phyloP scores from a whole-genome alignment of 2,888 invertebrate species.

The Geophilus truncorum region DNA sequence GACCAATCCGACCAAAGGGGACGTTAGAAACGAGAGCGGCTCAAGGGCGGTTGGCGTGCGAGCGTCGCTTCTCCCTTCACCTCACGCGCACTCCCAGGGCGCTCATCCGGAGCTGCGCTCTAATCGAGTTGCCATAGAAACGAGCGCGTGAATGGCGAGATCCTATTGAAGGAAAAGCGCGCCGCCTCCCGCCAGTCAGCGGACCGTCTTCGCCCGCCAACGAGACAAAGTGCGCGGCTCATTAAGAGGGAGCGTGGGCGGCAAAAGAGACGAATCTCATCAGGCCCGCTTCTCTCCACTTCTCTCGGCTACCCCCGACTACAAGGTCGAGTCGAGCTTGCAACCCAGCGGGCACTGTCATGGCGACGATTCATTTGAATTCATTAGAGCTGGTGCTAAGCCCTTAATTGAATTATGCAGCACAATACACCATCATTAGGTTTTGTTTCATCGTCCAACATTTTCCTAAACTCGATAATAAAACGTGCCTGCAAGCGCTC shows the following conservation, averaged over 20 bases:
- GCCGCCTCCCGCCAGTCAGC: slow-evolving; percentile 21
- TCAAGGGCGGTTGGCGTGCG: slow-evolving; percentile 5
- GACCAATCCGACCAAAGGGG: background rate
- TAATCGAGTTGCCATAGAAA: slow-evolving; percentile 31
- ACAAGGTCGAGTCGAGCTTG: slow-evolving; percentile 1
- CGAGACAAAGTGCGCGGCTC: slow-evolving; percentile 15
- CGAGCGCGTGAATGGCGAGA: slow-evolving; percentile 30
- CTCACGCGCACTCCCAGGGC: slow-evolving; percentile 23
- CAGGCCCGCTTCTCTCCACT: background rate
- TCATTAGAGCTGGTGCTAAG: background rate
- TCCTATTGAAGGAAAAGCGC: slow-evolving; percentile 2
- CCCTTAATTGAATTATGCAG: slow-evolving; percentile 14
- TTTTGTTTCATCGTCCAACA: slow-evolving; percentile 11
- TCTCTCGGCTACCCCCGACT: background rate
- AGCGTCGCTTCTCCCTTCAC: background rate
- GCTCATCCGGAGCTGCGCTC: slow-evolving; percentile 29
- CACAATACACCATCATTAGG: slow-evolving; percentile 20
- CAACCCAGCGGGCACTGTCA: slow-evolving; percentile 20
- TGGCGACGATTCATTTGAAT: slow-evolving; percentile 6
- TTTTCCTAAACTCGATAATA: slow-evolving; percentile 3
- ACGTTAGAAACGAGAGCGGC: background rate
- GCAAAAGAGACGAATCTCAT: background rate
- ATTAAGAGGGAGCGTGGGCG: slow-evolving; percentile 2
- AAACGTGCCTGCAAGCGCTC: background rate
- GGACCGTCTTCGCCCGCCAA: slow-evolving; percentile 28